Base-by-base conservation (phyloP, 2,797 vertebrate species). In the Clarias fuscus region DNA sequence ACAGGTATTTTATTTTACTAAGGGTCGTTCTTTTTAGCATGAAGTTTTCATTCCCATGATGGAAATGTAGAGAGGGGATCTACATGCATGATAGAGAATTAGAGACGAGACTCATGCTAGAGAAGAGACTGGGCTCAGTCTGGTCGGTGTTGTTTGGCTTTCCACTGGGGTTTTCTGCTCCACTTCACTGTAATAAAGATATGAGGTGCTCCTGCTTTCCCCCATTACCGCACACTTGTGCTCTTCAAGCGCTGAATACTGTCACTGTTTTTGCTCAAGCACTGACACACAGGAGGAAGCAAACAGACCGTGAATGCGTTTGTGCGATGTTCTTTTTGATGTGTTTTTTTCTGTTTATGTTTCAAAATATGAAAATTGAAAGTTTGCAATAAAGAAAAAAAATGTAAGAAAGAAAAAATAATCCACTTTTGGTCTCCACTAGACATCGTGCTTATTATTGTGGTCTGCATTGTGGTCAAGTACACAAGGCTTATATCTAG, bases 111-210 rank as follows among this genome's bases (percentile, higher is more conserved):
- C 30, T 0, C 62, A 79, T 61, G 30, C 20, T 18, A 18, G 53
- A 1, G 14, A 59, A 30, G 56, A 61, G 27, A 24, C 58, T 2
- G 5, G 18, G 24, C 48, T 65, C 30, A 18, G 14, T 4, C 68
- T 43, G 20, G 81, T 40, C 64, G 82, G 88, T 92, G 89, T 95
- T 94, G 92, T 89, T 91, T 90, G 89, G 90, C 92, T 95, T 87
- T 84, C 88, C 93, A 93, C 90, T 92, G 92, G 92, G 85, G 78
- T 95, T 96, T 95, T 95, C 94, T 84, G 93, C 94, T 93, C 94
- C 92, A 95, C 92, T 95, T 96, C 92, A 91, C 88, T 86, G 65
- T 88, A 84, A 96, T 94, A 96, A 96, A 93, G 82, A 92, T 90
- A 93, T 90, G 92, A 70, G 90, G 88, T 81, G 83, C 53, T 87